A percentile compares a stretch with the other conserved stretches of the same genome.
phyloP scores from a whole-genome alignment of 2,113 vertebrate genomes.

The Leucosticte australis region DNA sequence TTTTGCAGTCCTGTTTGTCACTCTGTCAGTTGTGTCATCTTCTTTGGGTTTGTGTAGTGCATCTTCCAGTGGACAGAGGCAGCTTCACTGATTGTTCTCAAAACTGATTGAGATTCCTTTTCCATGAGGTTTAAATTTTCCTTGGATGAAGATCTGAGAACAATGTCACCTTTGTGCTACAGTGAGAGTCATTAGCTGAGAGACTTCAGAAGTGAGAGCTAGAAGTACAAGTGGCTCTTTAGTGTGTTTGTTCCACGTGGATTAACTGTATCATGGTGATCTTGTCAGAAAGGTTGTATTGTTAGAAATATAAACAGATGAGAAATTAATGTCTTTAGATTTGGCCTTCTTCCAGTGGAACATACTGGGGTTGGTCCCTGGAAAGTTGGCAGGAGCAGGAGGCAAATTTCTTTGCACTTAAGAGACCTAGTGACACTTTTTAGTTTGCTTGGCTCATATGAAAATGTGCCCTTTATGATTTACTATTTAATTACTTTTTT shows the following conservation, averaged over 20 bases:
- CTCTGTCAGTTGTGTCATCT: background rate
- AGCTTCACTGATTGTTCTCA: background rate
- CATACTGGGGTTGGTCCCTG: background rate
- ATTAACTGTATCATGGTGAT: background rate
- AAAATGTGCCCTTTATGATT: background rate
- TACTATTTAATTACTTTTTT: background rate
- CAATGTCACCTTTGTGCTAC: background rate
- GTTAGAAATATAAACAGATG: background rate
- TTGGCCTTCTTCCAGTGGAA: background rate
- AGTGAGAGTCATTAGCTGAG: background rate
- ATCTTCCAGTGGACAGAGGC: background rate
- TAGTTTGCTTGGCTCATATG: background rate
- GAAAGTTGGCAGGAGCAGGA: background rate
- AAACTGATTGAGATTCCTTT: background rate
- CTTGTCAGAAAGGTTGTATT: background rate
- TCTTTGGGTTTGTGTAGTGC: background rate
- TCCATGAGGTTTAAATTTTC: background rate
- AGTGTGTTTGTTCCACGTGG: background rate
- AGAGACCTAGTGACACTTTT: background rate
- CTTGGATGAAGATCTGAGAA: background rate
- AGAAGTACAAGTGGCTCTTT: background rate
- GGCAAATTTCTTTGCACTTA: background rate
- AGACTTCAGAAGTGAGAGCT: background rate
- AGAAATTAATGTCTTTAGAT: background rate
- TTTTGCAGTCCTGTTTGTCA: background rate